Evolutionary conservation across 1,140 invertebrate genomes (phyloP), one percentile per base, ranked within the genome.

Genomic region (Euura saliciscinereae): DNA sequence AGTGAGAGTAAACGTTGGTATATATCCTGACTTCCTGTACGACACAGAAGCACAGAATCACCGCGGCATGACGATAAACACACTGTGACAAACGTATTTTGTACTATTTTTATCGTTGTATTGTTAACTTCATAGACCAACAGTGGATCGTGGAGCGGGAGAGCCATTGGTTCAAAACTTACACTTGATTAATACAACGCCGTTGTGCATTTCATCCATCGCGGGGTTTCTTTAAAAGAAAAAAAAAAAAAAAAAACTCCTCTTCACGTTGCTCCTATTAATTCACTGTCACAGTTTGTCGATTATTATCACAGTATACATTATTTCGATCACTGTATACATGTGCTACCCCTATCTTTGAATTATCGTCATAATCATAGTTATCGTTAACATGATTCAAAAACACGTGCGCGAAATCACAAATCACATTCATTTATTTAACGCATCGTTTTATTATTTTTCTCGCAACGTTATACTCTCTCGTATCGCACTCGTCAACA

Each of bases 121-220:
- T 28, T 28, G 28, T 28, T 28, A 28, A 28, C 28, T 59, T 8
- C 51, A 59, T 59, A 51, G 7, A 6, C 13, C 51, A 59, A n/a
- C 10, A 59, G 13, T 59, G 51, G 51, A 6, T 59, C 13, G 13
- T n/a, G 4, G 13, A 59, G 13, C 51, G 13, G 8, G 3, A 11
- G 11, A 44, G 66, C 85, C 86, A 76, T 85, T 88, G 78, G 85
- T 84, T 46, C 85, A 84, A 66, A 72, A 87, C 87, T 87, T 80
- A 88, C 87, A 88, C 76, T 88, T 88, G 71, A 88, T 88, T 68
- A 88, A 81, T 65, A 88, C 83, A 78, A 88, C 86, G 70, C 87
- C 87, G 76, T 86, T 86, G 70, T 86, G 85, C 78, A 82, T 78
- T 75, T 85, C 85, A 73, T 88, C 87, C 86, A 88, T 87, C 74